These are phyloP conservation scores for Lissonota sp. DNA, from an alignment of 2,888 invertebrate species.

Conservation along the genomic window DNA sequence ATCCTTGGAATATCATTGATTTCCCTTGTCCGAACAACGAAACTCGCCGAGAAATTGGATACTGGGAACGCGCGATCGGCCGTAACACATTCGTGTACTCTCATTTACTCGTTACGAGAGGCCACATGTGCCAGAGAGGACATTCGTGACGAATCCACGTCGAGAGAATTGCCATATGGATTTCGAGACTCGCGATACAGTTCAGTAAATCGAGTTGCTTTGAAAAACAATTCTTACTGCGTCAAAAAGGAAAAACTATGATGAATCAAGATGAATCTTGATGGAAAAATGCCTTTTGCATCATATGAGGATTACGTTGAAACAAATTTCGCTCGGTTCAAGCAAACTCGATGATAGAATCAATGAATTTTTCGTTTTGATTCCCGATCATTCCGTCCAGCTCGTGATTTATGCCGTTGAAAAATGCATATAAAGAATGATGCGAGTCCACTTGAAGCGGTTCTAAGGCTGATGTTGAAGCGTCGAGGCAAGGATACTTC, in stretches of 20 bases:
- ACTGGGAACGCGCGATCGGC: conserved; percentile 60
- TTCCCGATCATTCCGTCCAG: too few relatives aligned
- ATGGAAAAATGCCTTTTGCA: too few relatives aligned
- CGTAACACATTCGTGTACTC: conserved; percentile 51
- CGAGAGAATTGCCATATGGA: background rate
- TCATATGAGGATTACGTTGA: too few relatives aligned
- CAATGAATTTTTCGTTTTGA: too few relatives aligned
- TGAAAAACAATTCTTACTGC: too few relatives aligned
- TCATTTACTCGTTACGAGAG: conserved; percentile 43
- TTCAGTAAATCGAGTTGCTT: too few relatives aligned
- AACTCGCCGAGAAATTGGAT: conserved; percentile 51
- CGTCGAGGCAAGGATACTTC: conserved; percentile 17
- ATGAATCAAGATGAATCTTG: too few relatives aligned
- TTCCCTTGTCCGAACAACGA: conserved; percentile 41
- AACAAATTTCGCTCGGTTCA: background rate
- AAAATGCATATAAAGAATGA: conserved; percentile 8
- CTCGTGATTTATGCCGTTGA: conserved; percentile 15
- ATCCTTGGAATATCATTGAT: conserved; percentile 39
- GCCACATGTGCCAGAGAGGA: conserved; percentile 18
- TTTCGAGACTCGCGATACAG: too few relatives aligned
- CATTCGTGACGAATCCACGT: conserved; percentile 41
- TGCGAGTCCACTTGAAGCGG: conserved; percentile 8
- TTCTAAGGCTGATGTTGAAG: background rate
- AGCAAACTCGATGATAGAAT: background rate
- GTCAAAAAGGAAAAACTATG: too few relatives aligned